Evolutionary conservation across 2,797 vertebrate species (phyloP), one percentile per base, ranked within the genome.

Genomic region (Rhinoraja longicauda): DNA sequence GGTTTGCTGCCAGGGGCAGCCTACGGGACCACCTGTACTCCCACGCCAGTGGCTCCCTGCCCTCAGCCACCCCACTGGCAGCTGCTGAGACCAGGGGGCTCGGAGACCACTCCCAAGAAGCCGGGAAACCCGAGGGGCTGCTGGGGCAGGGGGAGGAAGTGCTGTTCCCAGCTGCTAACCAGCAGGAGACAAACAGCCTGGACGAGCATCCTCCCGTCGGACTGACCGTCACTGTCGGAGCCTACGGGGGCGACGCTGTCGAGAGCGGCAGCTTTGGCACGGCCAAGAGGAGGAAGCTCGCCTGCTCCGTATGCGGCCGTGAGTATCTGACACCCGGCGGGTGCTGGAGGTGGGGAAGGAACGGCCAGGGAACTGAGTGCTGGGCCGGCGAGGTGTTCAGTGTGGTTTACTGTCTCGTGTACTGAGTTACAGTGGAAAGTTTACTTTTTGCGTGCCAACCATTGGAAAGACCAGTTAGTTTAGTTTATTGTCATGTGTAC

Each of bases 1-100:
- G 96, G 93, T 99, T 99, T 32, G 96, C 97, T 59, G 98, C 98
- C 1, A 97, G 97, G 0, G 95, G 96, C 8, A 97, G 95, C 70
- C 95, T 99, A 90, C 96, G 97, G 32, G 97, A 99, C 93, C 99
- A 99, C 94, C 94, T 99, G 93, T 97, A 98, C 94, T 98, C 96
- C 67, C 99, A 99, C 0, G 96, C 98, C 2, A 96, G 97, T 0
- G 97, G 96, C 93, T 96, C 96, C 0, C 97, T 97, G 93, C 97
- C 97, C 0, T 97, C 97, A 0, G 96, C 96, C 0, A 96, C 97
- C 8, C 96, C 45, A 45, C 2, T 45, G 45, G 45, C 45, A 4
- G 45, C 97, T 0, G 95, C 96, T 81, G 97, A 98, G 94, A 97
- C 97, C 93, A 92, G 97, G 0, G 95, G 96, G 93, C 96, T 98